Base-by-base conservation (phyloP, 2,113 vertebrate species). In the Syngnathoides biaculeatus region DNA sequence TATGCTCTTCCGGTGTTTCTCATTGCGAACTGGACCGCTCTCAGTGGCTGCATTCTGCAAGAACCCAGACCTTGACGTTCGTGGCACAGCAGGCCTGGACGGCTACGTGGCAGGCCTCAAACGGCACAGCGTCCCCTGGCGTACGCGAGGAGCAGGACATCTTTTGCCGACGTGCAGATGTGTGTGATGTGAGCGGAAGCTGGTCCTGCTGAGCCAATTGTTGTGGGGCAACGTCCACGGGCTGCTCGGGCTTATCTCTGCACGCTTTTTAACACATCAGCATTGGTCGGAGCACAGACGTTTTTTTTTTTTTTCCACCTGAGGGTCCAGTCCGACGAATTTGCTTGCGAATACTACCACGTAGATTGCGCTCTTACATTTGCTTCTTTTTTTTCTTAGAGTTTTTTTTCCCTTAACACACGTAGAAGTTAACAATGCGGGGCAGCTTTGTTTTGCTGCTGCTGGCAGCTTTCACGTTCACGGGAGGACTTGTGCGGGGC, bases 261-360 rank as follows among this genome's bases (percentile, higher is more conserved):
- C 58, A 35, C 66, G 60, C 13, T 75, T 86, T 72, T 74, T 6
- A 89, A 89, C 91, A 92, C 91, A 89, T 92, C 91, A 93, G 84
- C 89, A 50, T 84, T 87, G 79, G 63, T 74, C 60, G 69, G 48
- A 45, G 71, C 76, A 42, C 70, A 78, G 75, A 75, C 78, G 79
- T 78, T 73, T 80, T 81, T 64, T n/a, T n/a, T n/a, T n/a, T n/a
- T n/a, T n/a, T n/a, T n/a, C n/a, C 24, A 64, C 72, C 3, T 69
- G 40, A 20, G 5, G 30, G 57, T 39, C 67, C 53, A 61, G 38
- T 4, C 52, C 26, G 61, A 17, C 68, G 15, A 40, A 20, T 67
- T n/a, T 67, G 71, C 77, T 68, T 68, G n/a, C n/a, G 13, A 6
- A 40, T n/a, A n/a, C 19, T n/a, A n/a, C 19, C 35, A 8, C 58